phyloP scores from a whole-genome alignment of 2,113 vertebrate genomes.

The Tympanuchus pallidicinctus region DNA sequence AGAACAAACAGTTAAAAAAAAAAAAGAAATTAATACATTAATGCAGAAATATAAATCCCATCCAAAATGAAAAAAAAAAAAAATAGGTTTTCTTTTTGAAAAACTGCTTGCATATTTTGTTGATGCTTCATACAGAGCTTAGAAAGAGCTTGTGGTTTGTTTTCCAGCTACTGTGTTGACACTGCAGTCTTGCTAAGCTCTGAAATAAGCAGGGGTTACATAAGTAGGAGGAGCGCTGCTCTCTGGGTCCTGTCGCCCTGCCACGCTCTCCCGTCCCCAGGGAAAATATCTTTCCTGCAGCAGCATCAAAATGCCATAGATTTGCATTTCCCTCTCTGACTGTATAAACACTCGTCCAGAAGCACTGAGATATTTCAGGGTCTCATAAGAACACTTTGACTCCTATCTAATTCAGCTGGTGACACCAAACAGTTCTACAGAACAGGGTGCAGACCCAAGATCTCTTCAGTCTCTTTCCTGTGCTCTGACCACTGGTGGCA shows the following conservation, averaged over 20 bases:
- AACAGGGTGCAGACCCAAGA: neutral
- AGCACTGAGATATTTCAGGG: neutral
- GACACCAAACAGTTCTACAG: neutral
- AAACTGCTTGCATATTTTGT: neutral
- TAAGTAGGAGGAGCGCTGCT: neutral
- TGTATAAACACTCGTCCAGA: neutral
- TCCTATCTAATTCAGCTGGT: neutral
- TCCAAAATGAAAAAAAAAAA: neutral
- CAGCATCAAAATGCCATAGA: neutral
- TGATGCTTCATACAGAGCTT: neutral
- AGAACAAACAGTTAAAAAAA: neutral
- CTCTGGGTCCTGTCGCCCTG: neutral
- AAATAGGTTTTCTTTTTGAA: neutral
- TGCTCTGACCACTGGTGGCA: neutral
- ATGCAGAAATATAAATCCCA: neutral
- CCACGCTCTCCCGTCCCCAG: neutral
- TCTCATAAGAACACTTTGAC: neutral
- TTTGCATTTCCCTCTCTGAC: neutral
- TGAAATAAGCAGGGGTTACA: too few species aligned
- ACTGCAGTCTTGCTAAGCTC: neutral
- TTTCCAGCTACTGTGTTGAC: conserved; percentile 16
- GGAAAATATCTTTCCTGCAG: neutral
- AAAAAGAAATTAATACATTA: too few species aligned
- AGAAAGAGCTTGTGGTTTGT: neutral
- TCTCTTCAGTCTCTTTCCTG: neutral